These are phyloP conservation scores for Drosophila paucipuncta DNA, from an alignment of 2,888 invertebrate species.

Conservation along the genomic window DNA sequence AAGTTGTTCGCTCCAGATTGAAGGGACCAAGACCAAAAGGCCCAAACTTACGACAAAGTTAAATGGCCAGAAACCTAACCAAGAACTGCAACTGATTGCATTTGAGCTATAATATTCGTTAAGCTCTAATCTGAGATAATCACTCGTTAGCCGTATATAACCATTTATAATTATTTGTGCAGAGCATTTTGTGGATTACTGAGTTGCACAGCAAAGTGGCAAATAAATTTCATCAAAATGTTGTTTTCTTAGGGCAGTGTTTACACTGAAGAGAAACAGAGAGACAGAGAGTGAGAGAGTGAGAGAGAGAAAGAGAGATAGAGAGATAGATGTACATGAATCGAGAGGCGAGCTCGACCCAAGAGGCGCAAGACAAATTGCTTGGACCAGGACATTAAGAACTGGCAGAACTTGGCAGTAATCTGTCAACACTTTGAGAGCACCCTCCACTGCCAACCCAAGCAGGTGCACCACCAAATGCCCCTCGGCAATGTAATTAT, in stretches of 20 bases:
- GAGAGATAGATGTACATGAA: neutral
- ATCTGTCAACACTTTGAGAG: conserved; percentile 76
- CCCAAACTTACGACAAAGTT: conserved; percentile 16
- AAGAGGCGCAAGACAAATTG: conserved; percentile 53
- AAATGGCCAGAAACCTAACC: neutral
- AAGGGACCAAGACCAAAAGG: conserved; percentile 1
- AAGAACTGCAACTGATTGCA: conserved; percentile 32
- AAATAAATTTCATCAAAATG: conserved; percentile 42
- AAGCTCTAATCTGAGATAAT: neutral
- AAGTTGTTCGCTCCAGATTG: conserved; percentile 19
- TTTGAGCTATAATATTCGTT: neutral
- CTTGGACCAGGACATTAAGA: conserved; percentile 68
- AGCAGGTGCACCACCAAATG: conserved; percentile 55
- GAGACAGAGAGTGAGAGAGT: neutral
- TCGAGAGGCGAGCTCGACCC: conserved; percentile 2
- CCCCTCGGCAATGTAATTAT: conserved; percentile 64
- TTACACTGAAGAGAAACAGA: neutral
- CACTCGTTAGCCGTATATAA: neutral
- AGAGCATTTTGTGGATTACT: conserved; percentile 24
- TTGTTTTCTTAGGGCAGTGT: neutral
- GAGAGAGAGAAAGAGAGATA: neutral
- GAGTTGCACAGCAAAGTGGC: conserved; percentile 42
- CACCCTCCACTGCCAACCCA: neutral
- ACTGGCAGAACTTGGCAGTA: conserved; percentile 73
- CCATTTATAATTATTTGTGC: conserved; percentile 14